A percentile compares a stretch with the other conserved stretches of the same genome.
Evolutionary conservation across 2,113 vertebrate species (phyloP).

Genomic region (Brienomyrus brachyistius): DNA sequence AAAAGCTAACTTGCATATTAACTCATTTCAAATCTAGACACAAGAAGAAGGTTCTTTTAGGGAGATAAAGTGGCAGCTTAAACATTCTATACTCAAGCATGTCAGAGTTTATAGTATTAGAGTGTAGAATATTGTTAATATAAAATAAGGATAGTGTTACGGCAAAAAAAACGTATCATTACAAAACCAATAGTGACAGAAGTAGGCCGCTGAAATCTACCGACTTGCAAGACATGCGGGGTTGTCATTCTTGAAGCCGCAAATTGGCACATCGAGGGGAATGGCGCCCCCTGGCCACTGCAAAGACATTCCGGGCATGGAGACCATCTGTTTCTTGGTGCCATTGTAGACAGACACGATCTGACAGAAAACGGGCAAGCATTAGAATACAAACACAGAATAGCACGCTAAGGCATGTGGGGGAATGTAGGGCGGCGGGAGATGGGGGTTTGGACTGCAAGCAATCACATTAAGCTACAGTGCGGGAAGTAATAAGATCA

Average conservation of each 20-base stretch:
- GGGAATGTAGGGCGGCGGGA: not conserved
- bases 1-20: not conserved
- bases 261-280: conserved; percentile 70
- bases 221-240: conserved; percentile 68
- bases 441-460: not conserved
- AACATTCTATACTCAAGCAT: not conserved
- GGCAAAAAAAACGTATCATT: not conserved
- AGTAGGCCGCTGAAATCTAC: not conserved
- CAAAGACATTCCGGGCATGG: conserved; percentile 56
- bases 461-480: not conserved
- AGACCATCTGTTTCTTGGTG: conserved; percentile 62
- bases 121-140: not conserved
- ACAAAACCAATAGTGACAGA: not conserved
- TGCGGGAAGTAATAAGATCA: not conserved
- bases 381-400: not conserved
- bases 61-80: not conserved
- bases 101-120: not conserved
- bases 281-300: conserved; percentile 70
- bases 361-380: conserved; percentile 43
- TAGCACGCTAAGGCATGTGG: not conserved
- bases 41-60: not conserved
- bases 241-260: conserved; percentile 74
- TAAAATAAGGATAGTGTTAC: not conserved
- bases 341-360: conserved; percentile 77
- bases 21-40: not conserved